Conservation (phyloP, 2,888 invertebrate genomes). For the Macrosoma leucophasiata region DNA sequence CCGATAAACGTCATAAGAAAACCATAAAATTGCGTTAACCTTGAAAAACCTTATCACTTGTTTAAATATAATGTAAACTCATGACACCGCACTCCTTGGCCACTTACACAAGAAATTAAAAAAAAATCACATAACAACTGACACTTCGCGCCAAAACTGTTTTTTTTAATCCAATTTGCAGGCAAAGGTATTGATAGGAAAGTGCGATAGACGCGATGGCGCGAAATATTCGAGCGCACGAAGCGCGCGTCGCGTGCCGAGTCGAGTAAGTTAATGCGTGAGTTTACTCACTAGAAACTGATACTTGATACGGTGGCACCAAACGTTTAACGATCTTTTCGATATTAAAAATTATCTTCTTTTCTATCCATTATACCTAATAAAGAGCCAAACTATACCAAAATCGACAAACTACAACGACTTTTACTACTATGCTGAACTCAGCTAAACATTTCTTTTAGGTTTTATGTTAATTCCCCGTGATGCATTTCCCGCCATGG, state of each 20-base stretch:
- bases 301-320: conserved; percentile 27
- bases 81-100: conserved; percentile 32
- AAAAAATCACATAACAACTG: conserved; percentile 5
- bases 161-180: conserved; percentile 16
- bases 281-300: conserved; percentile 44
- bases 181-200: conserved; percentile 4
- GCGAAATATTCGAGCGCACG: conserved; percentile 55
- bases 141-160: conserved; percentile 5
- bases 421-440: too few relatives aligned
- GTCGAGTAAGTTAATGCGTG: conserved; percentile 53
- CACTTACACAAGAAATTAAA: conserved; percentile 15
- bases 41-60: conserved; percentile 41
- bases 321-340: conserved; percentile 4
- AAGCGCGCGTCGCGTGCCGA: conserved; percentile 64
- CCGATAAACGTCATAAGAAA: too few relatives aligned
- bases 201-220: conserved; percentile 26
- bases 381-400: too few relatives aligned
- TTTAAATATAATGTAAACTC: conserved; percentile 48
- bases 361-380: too few relatives aligned
- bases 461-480: too few relatives aligned
- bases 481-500: too few relatives aligned
- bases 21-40: conserved; percentile 19
- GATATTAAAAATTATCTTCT: too few relatives aligned
- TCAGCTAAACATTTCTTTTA: too few relatives aligned
- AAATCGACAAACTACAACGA: too few relatives aligned